Evolutionary conservation across 2,797 vertebrate genomes (phyloP).

Genomic region (Galaxias olidus): DNA sequence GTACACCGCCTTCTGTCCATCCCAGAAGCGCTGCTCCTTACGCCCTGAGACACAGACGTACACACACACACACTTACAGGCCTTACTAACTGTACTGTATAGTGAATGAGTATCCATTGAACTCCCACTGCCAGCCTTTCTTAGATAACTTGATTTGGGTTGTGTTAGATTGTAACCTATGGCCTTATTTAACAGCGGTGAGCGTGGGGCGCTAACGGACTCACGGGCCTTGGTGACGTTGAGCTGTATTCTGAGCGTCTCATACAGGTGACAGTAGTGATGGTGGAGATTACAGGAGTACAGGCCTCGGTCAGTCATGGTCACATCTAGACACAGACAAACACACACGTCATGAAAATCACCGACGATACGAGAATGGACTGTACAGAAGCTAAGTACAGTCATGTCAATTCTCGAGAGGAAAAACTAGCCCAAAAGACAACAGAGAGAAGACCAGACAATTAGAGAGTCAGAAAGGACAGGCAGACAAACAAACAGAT

Average conservation of each 20-base stretch:
- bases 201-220: constrained; percentile 24
- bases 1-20: constrained; percentile 87
- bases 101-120: too few relatives aligned
- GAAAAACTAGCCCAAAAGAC: too few relatives aligned
- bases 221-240: constrained; percentile 83
- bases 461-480: not conserved
- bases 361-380: too few relatives aligned
- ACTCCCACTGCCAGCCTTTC: too few relatives aligned
- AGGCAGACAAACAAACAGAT: not conserved
- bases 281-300: constrained; percentile 95
- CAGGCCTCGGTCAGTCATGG: constrained; percentile 81
- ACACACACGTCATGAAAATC: not conserved
- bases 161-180: too few relatives aligned
- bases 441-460: not conserved
- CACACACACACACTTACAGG: not conserved
- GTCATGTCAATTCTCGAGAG: too few relatives aligned
- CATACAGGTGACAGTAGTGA: constrained; percentile 91
- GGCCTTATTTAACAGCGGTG: too few relatives aligned
- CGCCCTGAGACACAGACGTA: constrained; percentile 61
- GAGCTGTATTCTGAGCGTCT: constrained; percentile 85
- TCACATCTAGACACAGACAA: constrained; percentile 70
- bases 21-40: constrained; percentile 81
- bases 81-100: not conserved
- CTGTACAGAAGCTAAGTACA: too few relatives aligned
- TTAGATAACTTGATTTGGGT: too few relatives aligned